phyloP scores from a whole-genome alignment of 2,888 invertebrate species.

The Yponomeuta sedellus region DNA sequence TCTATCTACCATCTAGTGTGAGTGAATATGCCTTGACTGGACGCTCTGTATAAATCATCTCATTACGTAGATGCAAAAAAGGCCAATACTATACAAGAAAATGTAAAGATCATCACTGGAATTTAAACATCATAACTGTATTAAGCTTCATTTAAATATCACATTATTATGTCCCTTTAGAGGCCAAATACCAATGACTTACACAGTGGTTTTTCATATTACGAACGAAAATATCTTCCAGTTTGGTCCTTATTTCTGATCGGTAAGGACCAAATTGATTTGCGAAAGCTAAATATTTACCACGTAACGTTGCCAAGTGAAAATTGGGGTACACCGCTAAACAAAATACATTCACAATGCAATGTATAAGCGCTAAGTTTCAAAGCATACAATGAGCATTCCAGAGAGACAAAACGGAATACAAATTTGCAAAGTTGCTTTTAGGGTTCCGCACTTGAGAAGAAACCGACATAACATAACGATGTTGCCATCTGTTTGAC shows the following conservation, averaged over 20 bases:
- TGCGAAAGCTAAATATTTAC: not conserved
- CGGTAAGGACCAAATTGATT: not conserved
- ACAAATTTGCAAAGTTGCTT: not conserved
- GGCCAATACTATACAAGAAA: too few species aligned
- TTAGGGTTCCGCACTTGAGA: not conserved
- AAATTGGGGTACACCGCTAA: not conserved
- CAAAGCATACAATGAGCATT: not conserved
- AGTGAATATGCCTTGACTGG: too few species aligned
- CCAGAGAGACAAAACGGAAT: not conserved
- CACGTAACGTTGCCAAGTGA: not conserved
- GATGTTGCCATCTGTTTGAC: not conserved
- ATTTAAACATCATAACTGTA: not conserved
- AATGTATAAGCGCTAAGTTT: not conserved
- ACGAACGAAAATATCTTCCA: not conserved
- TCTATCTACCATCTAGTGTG: too few species aligned
- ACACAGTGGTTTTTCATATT: not conserved
- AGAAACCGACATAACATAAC: not conserved
- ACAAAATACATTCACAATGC: not conserved
- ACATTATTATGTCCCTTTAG: not conserved
- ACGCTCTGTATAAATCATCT: too few species aligned
- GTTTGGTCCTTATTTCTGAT: not conserved
- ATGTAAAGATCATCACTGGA: too few species aligned
- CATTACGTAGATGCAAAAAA: too few species aligned
- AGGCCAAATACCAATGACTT: not conserved
- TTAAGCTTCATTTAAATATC: constrained; percentile 1